These are phyloP conservation scores for Trichopria drosophilae DNA, from an alignment of 2,888 invertebrate species.

Conservation along the genomic window DNA sequence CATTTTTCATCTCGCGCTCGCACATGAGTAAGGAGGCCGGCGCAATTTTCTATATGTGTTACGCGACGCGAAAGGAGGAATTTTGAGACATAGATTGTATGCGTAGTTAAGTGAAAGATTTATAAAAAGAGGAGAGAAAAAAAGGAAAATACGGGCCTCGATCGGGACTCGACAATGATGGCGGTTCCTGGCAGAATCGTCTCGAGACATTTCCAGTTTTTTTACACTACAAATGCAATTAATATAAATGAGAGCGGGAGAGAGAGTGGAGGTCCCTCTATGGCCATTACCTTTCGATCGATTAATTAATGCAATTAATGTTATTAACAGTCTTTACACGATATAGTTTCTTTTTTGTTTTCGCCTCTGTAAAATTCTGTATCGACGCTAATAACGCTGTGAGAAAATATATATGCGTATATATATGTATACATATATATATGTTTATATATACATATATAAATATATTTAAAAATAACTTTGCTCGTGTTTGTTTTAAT, in stretches of 20 bases:
- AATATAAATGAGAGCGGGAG: slow-evolving; percentile 33
- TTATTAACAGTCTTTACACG: slow-evolving; percentile 52
- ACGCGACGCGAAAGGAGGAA: slow-evolving; percentile 27
- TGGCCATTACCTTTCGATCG: slow-evolving; percentile 34
- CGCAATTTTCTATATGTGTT: no score
- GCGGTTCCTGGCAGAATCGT: no score
- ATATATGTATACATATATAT: slow-evolving; percentile 22
- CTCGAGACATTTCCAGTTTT: slow-evolving; percentile 33
- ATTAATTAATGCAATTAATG: slow-evolving; percentile 52
- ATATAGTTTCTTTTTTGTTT: slow-evolving; percentile 43
- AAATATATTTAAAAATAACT: no score
- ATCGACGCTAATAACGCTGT: slow-evolving; percentile 54
- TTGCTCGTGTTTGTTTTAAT: no score
- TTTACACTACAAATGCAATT: slow-evolving; percentile 39
- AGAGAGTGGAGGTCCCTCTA: no score
- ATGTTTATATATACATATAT: slow-evolving; percentile 15
- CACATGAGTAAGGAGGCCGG: slow-evolving; percentile 6
- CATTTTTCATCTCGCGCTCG: neutral
- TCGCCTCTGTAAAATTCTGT: slow-evolving; percentile 51
- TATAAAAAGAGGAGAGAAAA: slow-evolving; percentile 2
- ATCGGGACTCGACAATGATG: no score
- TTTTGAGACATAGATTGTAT: slow-evolving; percentile 23
- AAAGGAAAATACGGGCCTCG: neutral
- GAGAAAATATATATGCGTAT: slow-evolving; percentile 42
- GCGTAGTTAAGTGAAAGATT: slow-evolving; percentile 6